Conservation (phyloP, 2,113 vertebrate species). For the Bubalus kerabau region DNA sequence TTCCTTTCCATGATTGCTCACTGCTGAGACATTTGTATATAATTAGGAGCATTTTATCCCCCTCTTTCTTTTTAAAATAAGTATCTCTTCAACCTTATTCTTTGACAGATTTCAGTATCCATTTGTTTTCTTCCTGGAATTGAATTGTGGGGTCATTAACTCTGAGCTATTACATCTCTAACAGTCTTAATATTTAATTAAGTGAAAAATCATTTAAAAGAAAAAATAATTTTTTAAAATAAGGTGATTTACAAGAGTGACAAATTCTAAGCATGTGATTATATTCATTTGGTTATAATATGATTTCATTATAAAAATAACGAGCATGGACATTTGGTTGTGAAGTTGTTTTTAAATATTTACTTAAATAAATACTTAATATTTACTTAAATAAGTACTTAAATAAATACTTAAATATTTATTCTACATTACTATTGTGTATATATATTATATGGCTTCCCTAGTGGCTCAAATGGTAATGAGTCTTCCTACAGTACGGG, state of each 20-base stretch:
- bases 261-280: not conserved
- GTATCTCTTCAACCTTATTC: not conserved
- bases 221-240: not conserved
- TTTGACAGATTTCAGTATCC: not conserved
- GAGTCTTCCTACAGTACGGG: not conserved
- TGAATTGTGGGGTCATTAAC: not conserved
- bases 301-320: not conserved
- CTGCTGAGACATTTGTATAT: slow-evolving; percentile 34
- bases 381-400: not conserved
- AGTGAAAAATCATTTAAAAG: not conserved
- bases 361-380: not conserved
- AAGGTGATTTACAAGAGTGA: not conserved
- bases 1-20: slow-evolving; percentile 50
- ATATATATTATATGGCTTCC: not conserved
- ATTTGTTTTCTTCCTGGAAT: not conserved
- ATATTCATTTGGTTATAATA: not conserved
- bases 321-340: not conserved
- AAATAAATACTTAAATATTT: not conserved
- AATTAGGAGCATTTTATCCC: slow-evolving; percentile 36
- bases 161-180: not conserved
- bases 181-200: slow-evolving; percentile 2
- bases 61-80: not conserved
- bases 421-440: not conserved
- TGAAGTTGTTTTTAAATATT: slow-evolving; percentile 15
- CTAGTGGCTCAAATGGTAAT: not conserved